phyloP scores from a whole-genome alignment of 2,113 vertebrate genomes.

The Camarhynchus parvulus region DNA sequence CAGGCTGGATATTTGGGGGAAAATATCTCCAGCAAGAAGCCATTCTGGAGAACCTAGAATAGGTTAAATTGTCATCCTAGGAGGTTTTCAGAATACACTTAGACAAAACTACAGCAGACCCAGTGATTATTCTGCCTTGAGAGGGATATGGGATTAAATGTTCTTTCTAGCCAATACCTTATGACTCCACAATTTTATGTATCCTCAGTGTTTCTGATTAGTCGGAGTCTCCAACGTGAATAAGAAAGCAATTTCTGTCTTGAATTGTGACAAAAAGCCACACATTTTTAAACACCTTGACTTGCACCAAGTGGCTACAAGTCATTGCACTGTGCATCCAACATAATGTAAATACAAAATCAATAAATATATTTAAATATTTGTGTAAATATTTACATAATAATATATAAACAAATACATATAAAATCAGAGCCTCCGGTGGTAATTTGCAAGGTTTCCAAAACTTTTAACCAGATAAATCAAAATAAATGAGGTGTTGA shows the following conservation, averaged over 20 bases:
- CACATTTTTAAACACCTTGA: not conserved
- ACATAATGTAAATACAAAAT: not conserved
- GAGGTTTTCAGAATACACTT: not conserved
- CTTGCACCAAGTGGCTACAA: not conserved
- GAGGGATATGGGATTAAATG: not conserved
- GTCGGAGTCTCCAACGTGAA: not conserved
- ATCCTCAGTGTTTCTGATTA: not conserved
- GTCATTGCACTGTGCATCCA: not conserved
- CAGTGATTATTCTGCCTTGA: not conserved
- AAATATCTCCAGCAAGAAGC: not conserved
- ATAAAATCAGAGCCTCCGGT: not conserved
- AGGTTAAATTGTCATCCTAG: not conserved
- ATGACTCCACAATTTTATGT: not conserved
- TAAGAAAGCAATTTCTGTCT: not conserved
- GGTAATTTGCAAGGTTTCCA: not conserved
- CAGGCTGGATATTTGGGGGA: not conserved
- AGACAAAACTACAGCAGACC: not conserved
- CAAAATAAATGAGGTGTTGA: not conserved
- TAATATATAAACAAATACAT: not conserved
- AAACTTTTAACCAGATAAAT: not conserved
- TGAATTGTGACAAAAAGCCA: not conserved
- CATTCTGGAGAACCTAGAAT: not conserved
- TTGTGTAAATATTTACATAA: not conserved
- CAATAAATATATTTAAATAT: not conserved
- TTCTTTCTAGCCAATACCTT: not conserved